Conservation (phyloP, 2,113 vertebrate species). For the Ochotona princeps region DNA sequence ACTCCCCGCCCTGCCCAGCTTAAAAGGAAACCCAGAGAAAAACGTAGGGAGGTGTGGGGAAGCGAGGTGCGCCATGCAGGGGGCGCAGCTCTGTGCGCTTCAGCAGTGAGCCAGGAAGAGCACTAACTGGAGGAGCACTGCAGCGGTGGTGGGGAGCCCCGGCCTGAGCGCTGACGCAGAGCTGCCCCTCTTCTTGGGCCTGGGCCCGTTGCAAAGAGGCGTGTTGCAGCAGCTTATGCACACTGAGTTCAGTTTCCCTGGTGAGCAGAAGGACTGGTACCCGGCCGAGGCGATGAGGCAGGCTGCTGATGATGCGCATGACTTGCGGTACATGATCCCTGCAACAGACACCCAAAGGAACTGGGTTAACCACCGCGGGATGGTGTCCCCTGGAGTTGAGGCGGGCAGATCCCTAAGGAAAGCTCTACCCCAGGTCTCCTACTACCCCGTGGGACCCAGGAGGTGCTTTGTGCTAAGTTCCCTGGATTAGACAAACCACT, state of each 20-base stretch:
- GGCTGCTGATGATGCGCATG: slow-evolving; percentile 95
- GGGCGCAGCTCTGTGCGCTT: slow-evolving; percentile 58
- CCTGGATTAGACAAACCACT: background rate
- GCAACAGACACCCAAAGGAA: slow-evolving; percentile 81
- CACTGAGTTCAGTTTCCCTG: slow-evolving; percentile 95
- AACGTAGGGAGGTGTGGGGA: background rate
- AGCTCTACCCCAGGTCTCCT: background rate
- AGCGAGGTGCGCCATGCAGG: slow-evolving; percentile 38
- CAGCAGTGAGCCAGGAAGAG: slow-evolving; percentile 80
- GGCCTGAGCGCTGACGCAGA: slow-evolving; percentile 63
- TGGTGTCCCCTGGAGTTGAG: background rate
- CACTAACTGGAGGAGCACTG: slow-evolving; percentile 79
- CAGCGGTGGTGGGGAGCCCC: background rate
- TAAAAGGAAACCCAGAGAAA: slow-evolving; percentile 29
- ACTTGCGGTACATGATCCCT: slow-evolving; percentile 98
- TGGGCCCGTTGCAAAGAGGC: slow-evolving; percentile 96
- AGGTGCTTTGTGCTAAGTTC: background rate
- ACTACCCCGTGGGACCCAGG: background rate
- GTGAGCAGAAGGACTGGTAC: slow-evolving; percentile 98
- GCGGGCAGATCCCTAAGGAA: background rate
- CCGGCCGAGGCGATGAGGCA: slow-evolving; percentile 98
- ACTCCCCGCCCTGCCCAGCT: slow-evolving; percentile 60
- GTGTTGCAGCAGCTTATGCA: slow-evolving; percentile 99
- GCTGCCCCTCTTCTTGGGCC: slow-evolving; percentile 90
- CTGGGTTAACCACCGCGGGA: background rate